Conservation (phyloP, 2,888 invertebrate genomes). For the Cynaeus angustus region DNA sequence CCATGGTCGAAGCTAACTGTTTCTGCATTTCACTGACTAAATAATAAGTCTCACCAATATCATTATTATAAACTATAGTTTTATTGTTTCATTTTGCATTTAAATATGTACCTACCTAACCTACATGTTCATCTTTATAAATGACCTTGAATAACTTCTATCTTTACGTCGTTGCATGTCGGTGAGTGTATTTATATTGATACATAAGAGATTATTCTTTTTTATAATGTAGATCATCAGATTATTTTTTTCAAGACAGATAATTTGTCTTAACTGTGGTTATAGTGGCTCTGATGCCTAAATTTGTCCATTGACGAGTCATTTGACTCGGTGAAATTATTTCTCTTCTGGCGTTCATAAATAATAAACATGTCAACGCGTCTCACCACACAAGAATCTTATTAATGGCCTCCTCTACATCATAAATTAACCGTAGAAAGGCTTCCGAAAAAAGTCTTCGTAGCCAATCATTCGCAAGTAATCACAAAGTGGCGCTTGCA, state of each 20-base stretch:
- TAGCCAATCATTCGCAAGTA: constrained; percentile 2
- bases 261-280: constrained; percentile 1
- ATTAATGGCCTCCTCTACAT: constrained; percentile 4
- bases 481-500: neutral
- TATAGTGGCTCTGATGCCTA: neutral
- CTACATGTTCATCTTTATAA: no score
- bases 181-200: no score
- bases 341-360: neutral
- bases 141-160: no score
- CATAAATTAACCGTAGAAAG: constrained; percentile 23
- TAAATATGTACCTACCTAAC: no score
- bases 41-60: no score
- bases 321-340: neutral
- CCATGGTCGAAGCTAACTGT: no score
- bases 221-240: no score
- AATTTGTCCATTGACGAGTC: neutral
- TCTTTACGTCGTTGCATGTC: no score
- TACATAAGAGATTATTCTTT: no score
- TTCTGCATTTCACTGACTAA: no score
- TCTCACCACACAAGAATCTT: constrained; percentile 11
- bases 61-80: no score
- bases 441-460: constrained; percentile 18
- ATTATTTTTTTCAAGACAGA: neutral
- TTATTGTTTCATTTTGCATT: no score
- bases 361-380: constrained; percentile 22